These are phyloP conservation scores for Epirrhoe alternata DNA, from an alignment of 2,888 invertebrate genomes.

Conservation along the genomic window DNA sequence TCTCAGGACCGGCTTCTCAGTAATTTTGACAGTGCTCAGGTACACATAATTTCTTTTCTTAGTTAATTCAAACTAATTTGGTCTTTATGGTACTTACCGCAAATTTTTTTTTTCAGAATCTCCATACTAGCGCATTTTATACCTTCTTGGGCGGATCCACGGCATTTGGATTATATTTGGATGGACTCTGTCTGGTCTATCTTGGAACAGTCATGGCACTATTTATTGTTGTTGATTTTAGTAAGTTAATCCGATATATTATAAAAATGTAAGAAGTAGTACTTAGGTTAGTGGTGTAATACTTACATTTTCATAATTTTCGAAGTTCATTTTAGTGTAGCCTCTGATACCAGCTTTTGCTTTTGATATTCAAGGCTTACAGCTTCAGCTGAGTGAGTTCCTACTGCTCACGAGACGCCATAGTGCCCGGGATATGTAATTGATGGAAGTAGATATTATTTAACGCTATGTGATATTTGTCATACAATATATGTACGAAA, in stretches of 20 bases:
- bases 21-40: conserved; percentile 86
- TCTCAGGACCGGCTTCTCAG: conserved; percentile 86
- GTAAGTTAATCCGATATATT: conserved; percentile 68
- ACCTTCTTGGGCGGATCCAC: conserved; percentile 86
- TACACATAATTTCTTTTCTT: conserved; percentile 40
- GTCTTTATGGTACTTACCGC: not conserved
- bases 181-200: conserved; percentile 88
- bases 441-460: too few relatives aligned
- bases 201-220: conserved; percentile 87
- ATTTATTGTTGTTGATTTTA: conserved; percentile 85
- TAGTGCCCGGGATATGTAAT: too few relatives aligned
- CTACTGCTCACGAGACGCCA: too few relatives aligned
- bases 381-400: too few relatives aligned
- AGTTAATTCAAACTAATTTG: not conserved
- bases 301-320: too few relatives aligned
- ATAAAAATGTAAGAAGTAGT: not conserved
- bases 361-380: too few relatives aligned
- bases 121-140: conserved; percentile 89
- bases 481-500: too few relatives aligned
- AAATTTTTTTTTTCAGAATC: conserved; percentile 75
- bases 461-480: too few relatives aligned
- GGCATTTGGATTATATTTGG: conserved; percentile 91
- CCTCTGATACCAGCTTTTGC: too few relatives aligned
- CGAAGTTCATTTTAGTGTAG: too few relatives aligned
- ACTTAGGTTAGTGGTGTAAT: too few relatives aligned